Percentiles rank a stretch among this genome's conserved stretches.
Conservation (phyloP, 1,140 invertebrate genomes). For the Drosophila kikkawai region DNA sequence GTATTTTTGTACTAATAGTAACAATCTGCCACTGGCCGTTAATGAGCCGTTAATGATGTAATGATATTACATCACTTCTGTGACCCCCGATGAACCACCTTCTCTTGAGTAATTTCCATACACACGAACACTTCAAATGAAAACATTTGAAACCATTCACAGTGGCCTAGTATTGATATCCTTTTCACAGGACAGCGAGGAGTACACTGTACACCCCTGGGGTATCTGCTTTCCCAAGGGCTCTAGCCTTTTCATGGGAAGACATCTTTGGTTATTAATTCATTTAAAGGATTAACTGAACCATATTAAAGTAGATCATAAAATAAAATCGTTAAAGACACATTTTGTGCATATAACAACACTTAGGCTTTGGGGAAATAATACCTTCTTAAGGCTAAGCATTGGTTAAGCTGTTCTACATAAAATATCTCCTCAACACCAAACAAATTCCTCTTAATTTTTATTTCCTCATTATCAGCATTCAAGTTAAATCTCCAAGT, state of each 20-base stretch:
- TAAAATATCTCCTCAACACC: background rate
- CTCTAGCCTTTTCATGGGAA: background rate
- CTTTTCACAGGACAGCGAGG: conserved; percentile 30
- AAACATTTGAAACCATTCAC: conserved; percentile 36
- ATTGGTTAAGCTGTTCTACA: too few species aligned
- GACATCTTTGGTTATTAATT: background rate
- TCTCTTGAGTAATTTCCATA: conserved; percentile 13
- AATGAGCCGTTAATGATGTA: too few species aligned
- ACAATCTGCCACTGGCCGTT: background rate
- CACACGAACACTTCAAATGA: conserved; percentile 46
- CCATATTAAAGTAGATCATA: background rate
- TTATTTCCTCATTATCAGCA: background rate
- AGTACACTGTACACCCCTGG: conserved; percentile 28
- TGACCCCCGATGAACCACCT: background rate
- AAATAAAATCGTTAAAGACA: background rate
- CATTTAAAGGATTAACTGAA: background rate
- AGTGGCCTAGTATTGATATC: conserved; percentile 13
- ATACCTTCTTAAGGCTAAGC: too few species aligned
- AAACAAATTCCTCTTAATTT: background rate
- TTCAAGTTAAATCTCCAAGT: background rate
- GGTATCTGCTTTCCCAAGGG: conserved; percentile 12
- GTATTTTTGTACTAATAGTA: background rate
- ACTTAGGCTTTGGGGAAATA: too few species aligned
- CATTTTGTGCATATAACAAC: too few species aligned
- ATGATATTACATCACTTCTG: background rate